These are phyloP conservation scores for Anthopleura sola DNA, from an alignment of 64 coral and sea anemone species.

Conservation along the genomic window DNA sequence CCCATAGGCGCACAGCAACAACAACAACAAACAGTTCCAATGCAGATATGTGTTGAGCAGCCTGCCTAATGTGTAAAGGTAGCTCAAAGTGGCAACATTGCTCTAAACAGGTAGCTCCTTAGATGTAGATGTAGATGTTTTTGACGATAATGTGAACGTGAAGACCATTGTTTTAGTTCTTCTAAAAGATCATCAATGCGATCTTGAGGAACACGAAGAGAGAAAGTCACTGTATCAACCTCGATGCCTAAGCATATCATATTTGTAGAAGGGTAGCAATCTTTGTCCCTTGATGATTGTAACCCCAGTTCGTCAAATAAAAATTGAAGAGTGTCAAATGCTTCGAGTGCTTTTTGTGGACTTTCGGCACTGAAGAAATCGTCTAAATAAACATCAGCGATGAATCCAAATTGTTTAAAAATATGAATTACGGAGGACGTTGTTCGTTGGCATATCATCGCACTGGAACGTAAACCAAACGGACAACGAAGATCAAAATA, in stretches of 20 bases:
- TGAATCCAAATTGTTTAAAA: constrained; percentile 14
- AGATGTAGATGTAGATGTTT: neutral
- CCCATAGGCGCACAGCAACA: neutral
- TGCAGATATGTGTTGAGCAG: constrained; percentile 10
- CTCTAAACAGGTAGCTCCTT: neutral
- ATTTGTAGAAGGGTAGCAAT: neutral
- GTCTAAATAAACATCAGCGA: constrained; percentile 8
- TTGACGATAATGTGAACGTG: neutral
- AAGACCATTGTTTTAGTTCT: neutral
- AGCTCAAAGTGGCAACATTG: neutral
- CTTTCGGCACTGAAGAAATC: constrained; percentile 20
- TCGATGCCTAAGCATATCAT: constrained; percentile 31
- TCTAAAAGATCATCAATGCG: neutral
- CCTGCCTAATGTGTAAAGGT: neutral
- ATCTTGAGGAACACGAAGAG: neutral
- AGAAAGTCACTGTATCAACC: constrained; percentile 3
- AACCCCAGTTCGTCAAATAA: constrained; percentile 18
- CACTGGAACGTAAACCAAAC: neutral
- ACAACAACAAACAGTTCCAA: constrained; percentile 26
- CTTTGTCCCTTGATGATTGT: constrained; percentile 27
- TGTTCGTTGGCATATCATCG: constrained; percentile 8
- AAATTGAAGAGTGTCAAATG: neutral
- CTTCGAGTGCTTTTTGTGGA: neutral
- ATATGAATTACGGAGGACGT: constrained; percentile 10
- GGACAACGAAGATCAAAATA: constrained; percentile 6